Percentiles rank a stretch among this genome's conserved stretches.
Evolutionary conservation across 2,888 invertebrate genomes (phyloP).

Genomic region (Homarus gammarus): DNA sequence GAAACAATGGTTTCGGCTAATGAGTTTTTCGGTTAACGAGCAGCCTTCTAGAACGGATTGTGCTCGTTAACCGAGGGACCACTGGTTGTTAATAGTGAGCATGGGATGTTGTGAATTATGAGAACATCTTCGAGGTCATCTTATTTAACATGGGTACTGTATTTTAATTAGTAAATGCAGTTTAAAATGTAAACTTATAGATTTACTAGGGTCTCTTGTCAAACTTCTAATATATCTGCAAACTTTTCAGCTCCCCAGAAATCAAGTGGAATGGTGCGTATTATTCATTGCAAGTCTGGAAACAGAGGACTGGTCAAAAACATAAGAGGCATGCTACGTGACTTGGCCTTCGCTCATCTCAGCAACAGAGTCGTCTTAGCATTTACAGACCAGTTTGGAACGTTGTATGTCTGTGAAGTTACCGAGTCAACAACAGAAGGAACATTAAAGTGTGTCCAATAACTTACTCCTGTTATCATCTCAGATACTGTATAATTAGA

Average conservation of each 20-base stretch:
- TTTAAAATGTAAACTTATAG: too few relatives aligned
- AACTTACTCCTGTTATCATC: neutral
- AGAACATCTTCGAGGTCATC: too few relatives aligned
- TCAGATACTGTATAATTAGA: too few relatives aligned
- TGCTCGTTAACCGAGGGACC: too few relatives aligned
- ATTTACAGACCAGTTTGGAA: slow-evolving; percentile 91
- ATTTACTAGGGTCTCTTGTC: neutral
- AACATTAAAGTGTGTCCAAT: slow-evolving; percentile 34
- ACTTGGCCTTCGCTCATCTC: slow-evolving; percentile 93
- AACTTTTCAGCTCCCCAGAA: slow-evolving; percentile 72
- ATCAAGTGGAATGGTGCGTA: slow-evolving; percentile 85
- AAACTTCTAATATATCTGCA: neutral
- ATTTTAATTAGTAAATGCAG: too few relatives aligned
- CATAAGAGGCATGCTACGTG: slow-evolving; percentile 92
- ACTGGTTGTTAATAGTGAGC: too few relatives aligned
- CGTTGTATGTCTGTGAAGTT: slow-evolving; percentile 89
- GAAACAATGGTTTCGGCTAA: too few relatives aligned
- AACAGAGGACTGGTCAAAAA: slow-evolving; percentile 91
- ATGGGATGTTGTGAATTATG: too few relatives aligned
- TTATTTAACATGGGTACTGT: too few relatives aligned
- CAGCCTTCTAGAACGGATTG: too few relatives aligned
- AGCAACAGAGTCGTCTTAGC: slow-evolving; percentile 89
- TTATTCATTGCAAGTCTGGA: slow-evolving; percentile 87
- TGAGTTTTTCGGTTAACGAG: too few relatives aligned
- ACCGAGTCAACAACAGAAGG: slow-evolving; percentile 70